These are phyloP conservation scores for Eilema sororculum DNA, from an alignment of 2,888 invertebrate species.

Conservation along the genomic window DNA sequence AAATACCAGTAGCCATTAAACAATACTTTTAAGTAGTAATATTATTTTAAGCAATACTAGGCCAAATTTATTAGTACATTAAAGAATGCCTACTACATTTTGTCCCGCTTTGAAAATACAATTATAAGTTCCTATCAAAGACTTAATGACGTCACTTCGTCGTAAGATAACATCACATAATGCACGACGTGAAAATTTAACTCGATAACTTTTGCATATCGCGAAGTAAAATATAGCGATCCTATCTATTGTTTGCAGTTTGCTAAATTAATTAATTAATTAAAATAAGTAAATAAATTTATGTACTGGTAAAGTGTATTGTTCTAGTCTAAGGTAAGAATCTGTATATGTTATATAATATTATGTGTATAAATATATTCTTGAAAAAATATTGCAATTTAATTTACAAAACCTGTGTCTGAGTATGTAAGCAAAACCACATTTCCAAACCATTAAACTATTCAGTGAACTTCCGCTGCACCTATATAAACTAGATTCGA, in stretches of 20 bases:
- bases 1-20: not conserved
- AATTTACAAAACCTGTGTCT: not conserved
- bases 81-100: not conserved
- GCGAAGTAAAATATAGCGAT: no score
- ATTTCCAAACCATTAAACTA: no score
- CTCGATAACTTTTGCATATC: not conserved
- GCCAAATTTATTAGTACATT: not conserved
- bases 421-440: no score
- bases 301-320: conserved; percentile 23
- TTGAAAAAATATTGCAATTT: conserved; percentile 4
- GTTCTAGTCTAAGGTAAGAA: conserved; percentile 60
- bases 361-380: conserved; percentile 49
- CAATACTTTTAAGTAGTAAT: not conserved
- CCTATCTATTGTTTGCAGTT: no score
- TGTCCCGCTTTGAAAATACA: not conserved
- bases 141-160: not conserved
- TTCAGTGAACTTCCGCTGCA: no score
- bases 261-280: no score
- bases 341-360: conserved; percentile 49
- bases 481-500: no score
- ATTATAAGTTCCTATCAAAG: not conserved
- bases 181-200: not conserved
- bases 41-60: not conserved
- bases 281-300: not conserved
- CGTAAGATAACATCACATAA: not conserved